Base-by-base conservation (phyloP, 2,888 invertebrate species). In the Chrysodeixis includens region DNA sequence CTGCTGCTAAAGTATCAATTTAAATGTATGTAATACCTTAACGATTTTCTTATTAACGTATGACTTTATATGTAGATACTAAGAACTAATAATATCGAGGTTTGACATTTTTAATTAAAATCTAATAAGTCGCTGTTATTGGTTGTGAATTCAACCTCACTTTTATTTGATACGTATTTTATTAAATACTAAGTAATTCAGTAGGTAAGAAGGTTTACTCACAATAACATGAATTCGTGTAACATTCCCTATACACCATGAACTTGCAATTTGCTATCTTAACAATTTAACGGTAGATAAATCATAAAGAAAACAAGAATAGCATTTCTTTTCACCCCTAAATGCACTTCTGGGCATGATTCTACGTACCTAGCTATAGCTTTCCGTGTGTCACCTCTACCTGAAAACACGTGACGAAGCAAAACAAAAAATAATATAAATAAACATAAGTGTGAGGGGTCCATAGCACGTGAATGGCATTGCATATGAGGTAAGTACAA, bases 1-100 rank as follows among this genome's bases (percentile, higher is more conserved):
- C 56, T 69, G 72, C 69, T 49, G 66, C 71, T 77, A 71, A 72
- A 72, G 82, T 79, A 74, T 70, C 73, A 70, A 77, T 77, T 82
- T 77, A 79, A 81, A 81, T 74, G 63, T 81, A 69, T 49, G 63
- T 69, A 69, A 69, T 69, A 62, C 60, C 58, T 66, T 68, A 56
- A 76, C 61, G 62, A 74, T 76, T 44, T 52, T 35, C 54, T 60
- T 59, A 54, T 63, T 58, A 57, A 66, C 20, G 18, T 40, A 44
- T 20, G 66, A 49, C 14, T 40, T n/a, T 40, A 35, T 7, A 18
- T 44, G 16, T 20, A 10, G 20, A 35, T 56, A 51, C 55, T 22
- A 26, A 49, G 52, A 40, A 30, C 55, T 59, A 32, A 26, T 20
- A 56, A 54, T 56, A 35, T 62, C 46, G 53, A 54, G 57, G 53